A percentile compares a stretch with the other conserved stretches of the same genome.
phyloP scores from a whole-genome alignment of 2,113 vertebrate species.

The Centropus bengalensis region DNA sequence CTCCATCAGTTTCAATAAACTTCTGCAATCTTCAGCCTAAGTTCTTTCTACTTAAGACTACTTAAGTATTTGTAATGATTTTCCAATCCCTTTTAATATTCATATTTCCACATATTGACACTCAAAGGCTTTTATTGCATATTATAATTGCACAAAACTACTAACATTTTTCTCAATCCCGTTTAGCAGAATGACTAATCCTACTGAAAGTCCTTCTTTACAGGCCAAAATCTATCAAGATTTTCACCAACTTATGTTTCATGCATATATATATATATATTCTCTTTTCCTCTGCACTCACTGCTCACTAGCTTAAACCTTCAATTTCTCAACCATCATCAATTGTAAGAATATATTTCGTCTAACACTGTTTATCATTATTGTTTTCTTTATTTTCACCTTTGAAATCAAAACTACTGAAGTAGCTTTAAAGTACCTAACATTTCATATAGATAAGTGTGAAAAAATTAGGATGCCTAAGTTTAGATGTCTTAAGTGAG shows the following conservation, averaged over 20 bases:
- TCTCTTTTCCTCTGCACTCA: neutral
- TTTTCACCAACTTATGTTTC: neutral
- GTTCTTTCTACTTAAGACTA: neutral
- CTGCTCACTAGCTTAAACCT: neutral
- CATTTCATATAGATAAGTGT: neutral
- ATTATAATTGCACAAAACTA: neutral
- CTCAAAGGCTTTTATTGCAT: neutral
- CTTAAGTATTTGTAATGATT: neutral
- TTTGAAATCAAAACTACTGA: neutral
- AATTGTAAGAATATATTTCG: neutral
- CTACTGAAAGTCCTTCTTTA: neutral
- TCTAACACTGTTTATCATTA: neutral
- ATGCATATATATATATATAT: neutral
- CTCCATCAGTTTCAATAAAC: neutral
- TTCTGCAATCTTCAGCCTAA: neutral
- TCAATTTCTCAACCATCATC: neutral
- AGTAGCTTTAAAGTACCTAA: neutral
- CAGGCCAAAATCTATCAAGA: neutral
- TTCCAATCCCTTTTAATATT: neutral
- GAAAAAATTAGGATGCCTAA: neutral
- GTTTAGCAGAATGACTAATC: neutral
- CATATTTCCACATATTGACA: neutral
- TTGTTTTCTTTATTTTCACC: neutral
- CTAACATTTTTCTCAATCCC: neutral
- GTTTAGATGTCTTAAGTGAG: neutral